These are phyloP conservation scores for Metridium senile DNA, from an alignment of 92 coral and sea anemone species.

Conservation along the genomic window DNA sequence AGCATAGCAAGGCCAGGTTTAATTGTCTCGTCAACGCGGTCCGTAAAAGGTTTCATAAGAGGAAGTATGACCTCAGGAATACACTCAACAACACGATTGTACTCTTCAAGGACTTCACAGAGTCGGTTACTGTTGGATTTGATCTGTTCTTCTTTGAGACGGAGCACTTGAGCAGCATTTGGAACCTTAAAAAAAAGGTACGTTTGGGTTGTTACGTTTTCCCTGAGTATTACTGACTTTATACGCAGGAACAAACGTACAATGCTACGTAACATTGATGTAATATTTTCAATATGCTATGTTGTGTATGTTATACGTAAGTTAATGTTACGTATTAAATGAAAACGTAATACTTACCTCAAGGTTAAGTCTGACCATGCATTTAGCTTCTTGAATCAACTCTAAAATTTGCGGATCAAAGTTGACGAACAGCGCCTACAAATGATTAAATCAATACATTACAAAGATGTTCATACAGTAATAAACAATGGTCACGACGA, in stretches of 20 bases:
- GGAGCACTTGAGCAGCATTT: slow-evolving; percentile 85
- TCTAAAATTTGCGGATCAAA: slow-evolving; percentile 98
- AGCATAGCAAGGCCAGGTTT: slow-evolving; percentile 97
- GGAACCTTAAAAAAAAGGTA: slow-evolving; percentile 66
- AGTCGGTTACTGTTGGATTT: slow-evolving; percentile 86
- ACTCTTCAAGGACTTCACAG: slow-evolving; percentile 76
- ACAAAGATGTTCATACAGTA: too few species aligned
- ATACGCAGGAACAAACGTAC: too few species aligned
- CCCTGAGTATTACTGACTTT: too few species aligned
- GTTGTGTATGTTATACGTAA: too few species aligned
- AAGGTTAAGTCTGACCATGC: slow-evolving; percentile 88
- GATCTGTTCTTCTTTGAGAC: slow-evolving; percentile 90
- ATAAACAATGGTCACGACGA: too few species aligned
- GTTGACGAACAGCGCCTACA: slow-evolving; percentile 88
- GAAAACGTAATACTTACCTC: slow-evolving; percentile 87
- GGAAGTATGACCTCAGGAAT: slow-evolving; percentile 93
- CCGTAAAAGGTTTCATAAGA: slow-evolving; percentile 92
- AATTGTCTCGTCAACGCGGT: slow-evolving; percentile 91
- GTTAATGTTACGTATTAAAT: too few species aligned
- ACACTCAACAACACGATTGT: slow-evolving; percentile 61
- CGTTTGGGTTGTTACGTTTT: not conserved
- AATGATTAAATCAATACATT: too few species aligned
- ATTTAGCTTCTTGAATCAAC: slow-evolving; percentile 92
- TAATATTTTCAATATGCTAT: too few species aligned
- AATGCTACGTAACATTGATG: not conserved